Percentiles rank a stretch among this genome's conserved stretches.
Evolutionary conservation across 2,113 vertebrate genomes (phyloP).

Genomic region (Rhodinocichla rosea): DNA sequence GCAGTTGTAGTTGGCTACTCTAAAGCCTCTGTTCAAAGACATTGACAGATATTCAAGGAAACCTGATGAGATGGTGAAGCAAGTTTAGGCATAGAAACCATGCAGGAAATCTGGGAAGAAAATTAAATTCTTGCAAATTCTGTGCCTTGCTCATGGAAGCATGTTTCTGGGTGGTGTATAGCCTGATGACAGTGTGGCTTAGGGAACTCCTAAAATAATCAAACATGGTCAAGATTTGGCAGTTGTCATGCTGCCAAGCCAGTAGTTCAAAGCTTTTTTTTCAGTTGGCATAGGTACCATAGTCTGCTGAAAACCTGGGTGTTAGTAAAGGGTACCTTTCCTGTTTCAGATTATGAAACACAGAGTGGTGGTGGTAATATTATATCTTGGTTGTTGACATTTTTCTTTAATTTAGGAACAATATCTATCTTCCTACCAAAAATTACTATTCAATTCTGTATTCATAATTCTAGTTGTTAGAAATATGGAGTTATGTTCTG

Average conservation of each 20-base stretch:
- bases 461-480: not conserved
- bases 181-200: not conserved
- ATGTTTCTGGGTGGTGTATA: not conserved
- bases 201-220: not conserved
- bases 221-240: rapidly evolving
- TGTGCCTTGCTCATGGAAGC: not conserved
- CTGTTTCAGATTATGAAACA: not conserved
- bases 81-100: not conserved
- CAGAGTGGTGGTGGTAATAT: not conserved
- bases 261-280: not conserved
- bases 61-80: not conserved
- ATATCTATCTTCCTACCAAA: not conserved
- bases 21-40: not conserved
- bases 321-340: not conserved
- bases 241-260: not conserved
- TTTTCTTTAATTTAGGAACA: not conserved
- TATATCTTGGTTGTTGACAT: not conserved
- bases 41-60: not conserved
- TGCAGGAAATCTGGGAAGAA: not conserved
- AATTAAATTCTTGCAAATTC: not conserved
- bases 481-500: not conserved
- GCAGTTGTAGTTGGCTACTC: not conserved
- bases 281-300: not conserved
- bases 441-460: not conserved
- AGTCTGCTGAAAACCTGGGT: not conserved